Base-by-base conservation (phyloP, 1,140 invertebrate genomes). In the Drosophila nebulosa region DNA sequence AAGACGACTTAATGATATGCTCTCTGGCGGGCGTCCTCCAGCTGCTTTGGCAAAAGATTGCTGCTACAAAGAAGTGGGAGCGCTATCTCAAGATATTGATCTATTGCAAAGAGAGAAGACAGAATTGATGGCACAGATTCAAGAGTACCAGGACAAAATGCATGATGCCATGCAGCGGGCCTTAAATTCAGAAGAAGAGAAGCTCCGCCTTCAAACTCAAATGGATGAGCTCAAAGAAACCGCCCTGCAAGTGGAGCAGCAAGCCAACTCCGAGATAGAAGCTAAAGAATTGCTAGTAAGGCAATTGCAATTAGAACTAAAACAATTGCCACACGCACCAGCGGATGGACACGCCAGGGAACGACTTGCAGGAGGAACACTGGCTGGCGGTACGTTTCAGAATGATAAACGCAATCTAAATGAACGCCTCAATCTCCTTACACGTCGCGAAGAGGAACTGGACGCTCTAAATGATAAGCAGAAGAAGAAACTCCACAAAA, bases 91-190 rank as follows among this genome's bases (percentile, higher is more conserved):
- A 66, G 93, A 94, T 84, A 84, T 94, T 9, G 91, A 91, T 64
- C 67, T 91, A 4, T 74, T 95, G 42, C 92, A 93, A 67, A 91
- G 92, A 42, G 92, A 92, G 4, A 95, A 94, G 70, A 77, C 78
- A 1, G 92, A 94, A 56, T 72, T 94, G 1, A 93, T 94, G 70
- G 76, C 88, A 14, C 92, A 94, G 69, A 74, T 94, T 7, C 93
- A 92, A 90, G 93, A 95, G 35, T 92, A 93, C 46, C 79, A 94
- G 50, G 90, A 92, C 42, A 94, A 94, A 68, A 94, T 95, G 89
- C 94, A 95, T 65, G 94, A 95, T 63, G 94, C 94, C 3, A 95
- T 95, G 94, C 91, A 93, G 60, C 90, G 93, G 71, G 94, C 94
- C 1, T 78, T 95, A 55, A 92, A 92, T 69, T 90, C 94, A 39